A percentile compares a stretch with the other conserved stretches of the same genome.
Evolutionary conservation across 37 sponge, comb jelly and placozoan species (phyloP).

Genomic region (Corticium candelabrum): DNA sequence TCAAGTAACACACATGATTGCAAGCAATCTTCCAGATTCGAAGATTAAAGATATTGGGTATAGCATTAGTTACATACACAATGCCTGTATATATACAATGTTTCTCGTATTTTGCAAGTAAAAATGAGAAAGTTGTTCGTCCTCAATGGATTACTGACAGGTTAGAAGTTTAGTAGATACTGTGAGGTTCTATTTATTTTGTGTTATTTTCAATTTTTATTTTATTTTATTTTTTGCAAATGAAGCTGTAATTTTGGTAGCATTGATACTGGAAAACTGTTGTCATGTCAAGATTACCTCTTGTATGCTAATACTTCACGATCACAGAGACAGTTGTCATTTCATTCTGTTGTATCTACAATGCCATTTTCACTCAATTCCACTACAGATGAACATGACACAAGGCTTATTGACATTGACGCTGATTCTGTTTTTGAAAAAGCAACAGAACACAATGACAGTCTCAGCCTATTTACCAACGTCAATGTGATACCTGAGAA

Average conservation of each 20-base stretch:
- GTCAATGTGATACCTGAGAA: no score
- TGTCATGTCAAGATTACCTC: slow-evolving; percentile 32
- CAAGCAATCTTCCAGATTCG: slow-evolving; percentile 61
- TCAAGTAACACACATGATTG: slow-evolving; percentile 73
- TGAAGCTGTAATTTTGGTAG: slow-evolving; percentile 59
- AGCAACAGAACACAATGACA: no score
- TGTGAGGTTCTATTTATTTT: slow-evolving; percentile 11
- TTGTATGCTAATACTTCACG: slow-evolving; percentile 17
- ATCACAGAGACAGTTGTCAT: slow-evolving; percentile 29
- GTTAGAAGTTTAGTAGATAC: not conserved
- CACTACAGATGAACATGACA: no score
- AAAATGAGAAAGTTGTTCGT: slow-evolving; percentile 17
- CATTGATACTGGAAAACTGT: slow-evolving; percentile 34
- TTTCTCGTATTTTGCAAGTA: slow-evolving; percentile 9
- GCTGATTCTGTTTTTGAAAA: not conserved
- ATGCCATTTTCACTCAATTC: no score
- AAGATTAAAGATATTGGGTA: slow-evolving; percentile 49
- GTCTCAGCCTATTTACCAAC: no score
- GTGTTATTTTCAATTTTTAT: no score
- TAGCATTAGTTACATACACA: no score
- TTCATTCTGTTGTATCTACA: not conserved
- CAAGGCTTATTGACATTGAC: no score
- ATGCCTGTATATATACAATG: no score
- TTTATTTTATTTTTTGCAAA: slow-evolving; percentile 20
- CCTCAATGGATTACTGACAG: slow-evolving; percentile 38